Evolutionary conservation across 2,888 invertebrate genomes (phyloP), one percentile per base, ranked within the genome.

Genomic region (Pantelozetes paolii): DNA sequence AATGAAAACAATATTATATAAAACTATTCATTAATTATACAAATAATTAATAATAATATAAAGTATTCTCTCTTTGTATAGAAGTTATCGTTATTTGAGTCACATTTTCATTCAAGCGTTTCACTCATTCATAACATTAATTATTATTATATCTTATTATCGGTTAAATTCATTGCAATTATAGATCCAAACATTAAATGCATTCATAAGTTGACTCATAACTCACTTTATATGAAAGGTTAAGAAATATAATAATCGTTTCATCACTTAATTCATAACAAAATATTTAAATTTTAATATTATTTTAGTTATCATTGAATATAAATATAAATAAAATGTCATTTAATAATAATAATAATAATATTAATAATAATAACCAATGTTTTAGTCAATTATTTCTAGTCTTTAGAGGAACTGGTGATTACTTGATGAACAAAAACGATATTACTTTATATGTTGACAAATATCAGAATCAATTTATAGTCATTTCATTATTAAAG

Each of bases 151-250:
- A 26, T 26, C 23, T 50, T 26, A 54, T 54, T 54, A 54, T 26
- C 26, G 54, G 13, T 50, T 54, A 26, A 26, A 23, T 23, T 54
- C 23, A 54, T 5, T 23, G 54, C 23, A 23, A 54, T 23, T 45
- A 13, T 15, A 45, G 8, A 2, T 36, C 36, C 8, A 45, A 45
- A 15, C 45, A 45, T 45, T 13, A 2, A 45, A 45, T 11, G 45
- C 45, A 45, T 45, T 45, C 45, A 45, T 45, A 45, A 45, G 45
- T n/a, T n/a, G n/a, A n/a, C n/a, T n/a, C n/a, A n/a, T n/a, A 45
- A 45, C 18, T 45, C 45, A 45, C 15, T 45, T 45, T 15, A 15
- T 45, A 45, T 45, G 11, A 18, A 45, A 45, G 45, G 6, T 18
- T 45, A 45, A 45, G 45, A 15, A 45, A 45, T 45, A 45, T 15